Evolutionary conservation across 2,888 invertebrate species (phyloP).

Genomic region (Phaedon cochleariae): DNA sequence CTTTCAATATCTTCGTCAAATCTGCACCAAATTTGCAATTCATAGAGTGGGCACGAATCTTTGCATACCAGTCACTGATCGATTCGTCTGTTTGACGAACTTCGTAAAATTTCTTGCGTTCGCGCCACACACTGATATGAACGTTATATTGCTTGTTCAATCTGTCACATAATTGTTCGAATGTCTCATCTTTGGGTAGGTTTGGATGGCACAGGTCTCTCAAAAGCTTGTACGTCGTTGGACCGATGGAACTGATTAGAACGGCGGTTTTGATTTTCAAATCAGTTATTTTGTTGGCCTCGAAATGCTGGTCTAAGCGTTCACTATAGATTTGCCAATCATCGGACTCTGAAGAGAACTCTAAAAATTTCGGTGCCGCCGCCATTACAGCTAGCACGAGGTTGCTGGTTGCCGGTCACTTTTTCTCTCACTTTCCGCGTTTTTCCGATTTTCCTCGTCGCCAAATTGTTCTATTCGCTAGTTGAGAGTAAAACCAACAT

Average conservation of each 20-base stretch:
- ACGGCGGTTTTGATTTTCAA: slow-evolving; percentile 17
- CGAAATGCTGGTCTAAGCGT: slow-evolving; percentile 24
- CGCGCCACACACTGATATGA: no score
- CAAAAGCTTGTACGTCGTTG: slow-evolving; percentile 21
- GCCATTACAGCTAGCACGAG: background rate
- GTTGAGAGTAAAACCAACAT: no score
- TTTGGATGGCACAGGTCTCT: slow-evolving; percentile 30
- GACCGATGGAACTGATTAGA: slow-evolving; percentile 18
- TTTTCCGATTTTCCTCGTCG: no score
- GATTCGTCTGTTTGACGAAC: no score
- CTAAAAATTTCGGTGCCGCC: slow-evolving; percentile 1
- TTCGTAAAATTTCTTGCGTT: no score
- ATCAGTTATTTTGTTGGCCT: slow-evolving; percentile 10
- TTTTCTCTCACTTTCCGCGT: no score
- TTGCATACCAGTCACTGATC: no score
- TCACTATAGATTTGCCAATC: slow-evolving; percentile 15
- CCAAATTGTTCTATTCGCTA: no score
- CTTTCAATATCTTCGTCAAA: no score
- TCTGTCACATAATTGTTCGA: slow-evolving; percentile 35
- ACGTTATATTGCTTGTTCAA: no score
- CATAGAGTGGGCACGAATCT: no score
- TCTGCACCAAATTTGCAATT: no score
- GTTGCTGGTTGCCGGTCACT: background rate
- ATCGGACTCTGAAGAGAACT: slow-evolving; percentile 5
- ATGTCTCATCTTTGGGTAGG: slow-evolving; percentile 17